These are phyloP conservation scores for Penaeus vannamei DNA, from an alignment of 1,140 invertebrate genomes.

Conservation along the genomic window DNA sequence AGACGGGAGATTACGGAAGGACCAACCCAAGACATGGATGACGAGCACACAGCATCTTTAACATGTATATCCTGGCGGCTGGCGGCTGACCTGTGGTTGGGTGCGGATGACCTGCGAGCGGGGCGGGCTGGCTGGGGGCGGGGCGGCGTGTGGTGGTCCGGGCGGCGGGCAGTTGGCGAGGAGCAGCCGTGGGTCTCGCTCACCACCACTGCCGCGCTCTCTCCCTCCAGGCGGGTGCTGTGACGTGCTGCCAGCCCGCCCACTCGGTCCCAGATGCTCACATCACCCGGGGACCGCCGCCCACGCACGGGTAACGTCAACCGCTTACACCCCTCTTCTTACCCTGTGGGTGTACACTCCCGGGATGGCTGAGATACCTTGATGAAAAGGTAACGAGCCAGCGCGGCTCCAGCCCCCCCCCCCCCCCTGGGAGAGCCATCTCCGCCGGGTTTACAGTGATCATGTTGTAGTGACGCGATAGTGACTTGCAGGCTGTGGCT, in stretches of 20 bases:
- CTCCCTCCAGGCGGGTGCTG: constrained; percentile 13
- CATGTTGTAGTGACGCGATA: constrained; percentile 22
- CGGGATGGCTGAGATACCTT: too few relatives aligned
- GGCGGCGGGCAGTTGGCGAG: constrained; percentile 33
- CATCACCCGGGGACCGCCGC: too few relatives aligned
- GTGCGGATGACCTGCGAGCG: not conserved
- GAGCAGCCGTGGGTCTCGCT: constrained; percentile 30
- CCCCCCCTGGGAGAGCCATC: not conserved
- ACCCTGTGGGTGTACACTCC: too few relatives aligned
- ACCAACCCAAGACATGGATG: not conserved
- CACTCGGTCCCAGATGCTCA: too few relatives aligned
- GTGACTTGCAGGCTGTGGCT: constrained; percentile 9
- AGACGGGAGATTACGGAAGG: not conserved
- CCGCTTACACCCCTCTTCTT: too few relatives aligned
- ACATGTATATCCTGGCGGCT: not conserved
- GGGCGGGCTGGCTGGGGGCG: constrained; percentile 19
- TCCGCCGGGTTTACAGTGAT: not conserved
- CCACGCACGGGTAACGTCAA: too few relatives aligned
- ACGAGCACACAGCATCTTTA: not conserved
- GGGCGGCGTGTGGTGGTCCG: constrained; percentile 29
- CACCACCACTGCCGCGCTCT: constrained; percentile 34
- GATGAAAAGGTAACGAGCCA: not conserved
- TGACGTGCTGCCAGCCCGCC: constrained; percentile 24
- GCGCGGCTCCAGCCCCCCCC: constrained; percentile 8
- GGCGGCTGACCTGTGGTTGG: constrained; percentile 23